A percentile compares a stretch with the other conserved stretches of the same genome.
phyloP scores from a whole-genome alignment of 1,140 invertebrate species.

The Aphaenogaster floridana region DNA sequence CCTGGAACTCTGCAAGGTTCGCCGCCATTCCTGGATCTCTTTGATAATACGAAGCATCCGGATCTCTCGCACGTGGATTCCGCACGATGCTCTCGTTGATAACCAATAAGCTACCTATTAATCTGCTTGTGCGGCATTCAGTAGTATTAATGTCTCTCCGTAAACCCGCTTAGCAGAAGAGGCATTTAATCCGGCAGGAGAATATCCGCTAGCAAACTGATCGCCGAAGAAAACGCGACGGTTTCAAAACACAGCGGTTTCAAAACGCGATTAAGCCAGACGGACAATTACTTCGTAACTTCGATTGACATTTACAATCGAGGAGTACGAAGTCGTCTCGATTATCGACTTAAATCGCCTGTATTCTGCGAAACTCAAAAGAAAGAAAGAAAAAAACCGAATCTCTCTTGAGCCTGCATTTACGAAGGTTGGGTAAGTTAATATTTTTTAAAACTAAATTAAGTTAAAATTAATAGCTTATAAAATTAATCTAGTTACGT shows the following conservation, averaged over 20 bases:
- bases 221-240: neutral
- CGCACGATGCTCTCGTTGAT: slow-evolving; percentile 28
- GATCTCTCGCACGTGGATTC: slow-evolving; percentile 57
- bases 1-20: slow-evolving; percentile 53
- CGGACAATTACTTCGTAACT: slow-evolving; percentile 20
- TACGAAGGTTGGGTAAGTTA: too few relatives aligned
- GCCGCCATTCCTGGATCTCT: neutral
- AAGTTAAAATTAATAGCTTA: too few relatives aligned
- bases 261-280: neutral
- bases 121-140: neutral
- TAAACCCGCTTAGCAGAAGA: slow-evolving; percentile 1
- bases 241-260: neutral
- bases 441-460: too few relatives aligned
- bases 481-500: too few relatives aligned
- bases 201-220: neutral
- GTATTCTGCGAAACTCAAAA: neutral
- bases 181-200: neutral
- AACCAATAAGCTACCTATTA: slow-evolving; percentile 39
- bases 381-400: neutral
- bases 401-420: neutral
- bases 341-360: slow-evolving; percentile 30
- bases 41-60: slow-evolving; percentile 51
- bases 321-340: slow-evolving; percentile 8
- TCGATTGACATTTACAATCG: slow-evolving; percentile 30
- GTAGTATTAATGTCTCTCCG: slow-evolving; percentile 9